Conservation (phyloP, 1,140 invertebrate genomes). For the Drosophila persimilis region DNA sequence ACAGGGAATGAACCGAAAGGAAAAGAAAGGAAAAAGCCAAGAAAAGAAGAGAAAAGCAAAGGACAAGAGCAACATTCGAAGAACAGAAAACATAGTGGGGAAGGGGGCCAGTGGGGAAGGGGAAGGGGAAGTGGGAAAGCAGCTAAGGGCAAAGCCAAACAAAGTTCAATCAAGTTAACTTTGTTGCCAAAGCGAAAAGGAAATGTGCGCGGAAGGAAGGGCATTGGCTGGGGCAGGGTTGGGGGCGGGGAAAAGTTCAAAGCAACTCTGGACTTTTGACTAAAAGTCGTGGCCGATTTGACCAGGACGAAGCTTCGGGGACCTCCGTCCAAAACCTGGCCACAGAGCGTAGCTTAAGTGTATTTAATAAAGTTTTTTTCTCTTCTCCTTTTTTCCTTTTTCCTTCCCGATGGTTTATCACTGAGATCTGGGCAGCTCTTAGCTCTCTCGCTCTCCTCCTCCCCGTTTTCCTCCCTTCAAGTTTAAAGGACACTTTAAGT, state of each 20-base stretch:
- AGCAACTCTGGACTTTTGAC: constrained; percentile 70
- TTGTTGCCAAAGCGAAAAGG: constrained; percentile 68
- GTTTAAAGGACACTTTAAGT: constrained; percentile 51
- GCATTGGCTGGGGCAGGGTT: not conserved
- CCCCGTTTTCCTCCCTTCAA: constrained; percentile 28
- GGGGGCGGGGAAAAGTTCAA: constrained; percentile 58
- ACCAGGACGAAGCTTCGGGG: constrained; percentile 25
- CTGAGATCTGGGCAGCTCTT: constrained; percentile 39
- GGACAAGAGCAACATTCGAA: constrained; percentile 31
- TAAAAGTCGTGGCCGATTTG: constrained; percentile 73
- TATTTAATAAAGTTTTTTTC: constrained; percentile 53
- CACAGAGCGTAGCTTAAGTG: constrained; percentile 48
- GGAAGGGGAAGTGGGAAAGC: constrained; percentile 56
- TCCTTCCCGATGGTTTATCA: constrained; percentile 52
- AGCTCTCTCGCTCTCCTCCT: not conserved
- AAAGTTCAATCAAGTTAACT: constrained; percentile 82
- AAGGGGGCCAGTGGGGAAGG: constrained; percentile 20
- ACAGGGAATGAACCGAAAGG: constrained; percentile 22
- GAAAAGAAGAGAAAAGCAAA: constrained; percentile 20
- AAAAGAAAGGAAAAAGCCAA: constrained; percentile 17
- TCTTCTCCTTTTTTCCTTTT: not conserved
- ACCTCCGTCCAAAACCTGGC: constrained; percentile 6
- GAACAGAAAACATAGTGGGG: constrained; percentile 31
- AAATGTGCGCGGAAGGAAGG: constrained; percentile 23
- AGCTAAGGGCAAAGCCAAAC: constrained; percentile 80